A percentile compares a stretch with the other conserved stretches of the same genome.
phyloP scores from a whole-genome alignment of 2,113 vertebrate species.

The Petaurus breviceps region DNA sequence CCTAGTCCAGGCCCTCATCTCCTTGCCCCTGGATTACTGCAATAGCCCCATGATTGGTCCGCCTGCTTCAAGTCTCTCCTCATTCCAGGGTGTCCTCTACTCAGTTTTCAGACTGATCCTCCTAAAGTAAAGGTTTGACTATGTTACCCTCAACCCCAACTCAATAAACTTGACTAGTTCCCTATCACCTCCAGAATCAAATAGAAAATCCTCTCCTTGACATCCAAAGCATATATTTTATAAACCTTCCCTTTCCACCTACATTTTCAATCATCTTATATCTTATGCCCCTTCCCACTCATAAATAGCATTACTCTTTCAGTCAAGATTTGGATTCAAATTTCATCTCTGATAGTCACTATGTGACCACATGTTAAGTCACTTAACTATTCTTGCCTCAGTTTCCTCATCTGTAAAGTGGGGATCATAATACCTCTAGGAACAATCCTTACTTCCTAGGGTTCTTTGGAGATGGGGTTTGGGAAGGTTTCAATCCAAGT shows the following conservation, averaged over 20 bases:
- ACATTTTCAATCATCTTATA: background rate
- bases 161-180: background rate
- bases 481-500: background rate
- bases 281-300: background rate
- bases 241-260: background rate
- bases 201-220: background rate
- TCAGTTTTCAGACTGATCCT: background rate
- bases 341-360: background rate
- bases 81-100: background rate
- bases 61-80: background rate
- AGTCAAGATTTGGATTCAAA: background rate
- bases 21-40: background rate
- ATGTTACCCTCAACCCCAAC: background rate
- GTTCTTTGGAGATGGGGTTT: background rate
- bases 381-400: background rate
- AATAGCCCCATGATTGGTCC: background rate
- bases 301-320: background rate
- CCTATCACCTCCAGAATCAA: background rate
- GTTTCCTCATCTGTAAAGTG: background rate
- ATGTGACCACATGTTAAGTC: background rate
- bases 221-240: background rate
- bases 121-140: background rate
- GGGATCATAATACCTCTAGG: background rate
- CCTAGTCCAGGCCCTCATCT: background rate
- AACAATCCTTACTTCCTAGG: background rate